These are phyloP conservation scores for Synergus itoensis DNA, from an alignment of 2,888 invertebrate species.

Conservation along the genomic window DNA sequence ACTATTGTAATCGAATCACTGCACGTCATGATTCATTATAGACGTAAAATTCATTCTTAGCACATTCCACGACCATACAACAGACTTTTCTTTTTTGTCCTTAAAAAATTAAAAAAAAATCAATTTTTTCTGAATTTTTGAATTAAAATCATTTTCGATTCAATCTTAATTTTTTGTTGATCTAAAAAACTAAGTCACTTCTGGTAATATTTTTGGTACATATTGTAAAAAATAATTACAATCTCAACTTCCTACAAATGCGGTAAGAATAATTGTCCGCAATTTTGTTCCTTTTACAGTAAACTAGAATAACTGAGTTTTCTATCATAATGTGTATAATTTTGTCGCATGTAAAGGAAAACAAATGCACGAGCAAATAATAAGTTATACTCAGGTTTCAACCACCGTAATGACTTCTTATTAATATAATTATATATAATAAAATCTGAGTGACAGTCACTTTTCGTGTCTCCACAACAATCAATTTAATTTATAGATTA, in stretches of 20 bases:
- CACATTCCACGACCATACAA: background rate
- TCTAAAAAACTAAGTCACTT: background rate
- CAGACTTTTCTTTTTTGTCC: background rate
- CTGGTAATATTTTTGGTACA: no score
- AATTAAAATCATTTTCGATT: background rate
- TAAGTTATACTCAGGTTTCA: background rate
- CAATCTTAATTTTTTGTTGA: background rate
- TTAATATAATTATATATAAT: constrained; percentile 5
- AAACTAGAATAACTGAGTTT: background rate
- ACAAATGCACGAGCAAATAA: background rate
- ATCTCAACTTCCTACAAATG: background rate
- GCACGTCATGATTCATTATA: background rate
- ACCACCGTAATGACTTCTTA: background rate
- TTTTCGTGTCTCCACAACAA: background rate
- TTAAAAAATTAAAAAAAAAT: background rate
- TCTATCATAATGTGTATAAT: background rate
- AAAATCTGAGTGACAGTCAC: background rate
- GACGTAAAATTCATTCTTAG: constrained; percentile 1
- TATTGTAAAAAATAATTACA: background rate
- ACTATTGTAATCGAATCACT: constrained; percentile 19
- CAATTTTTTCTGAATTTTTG: background rate
- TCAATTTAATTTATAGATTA: background rate
- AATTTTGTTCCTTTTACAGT: background rate
- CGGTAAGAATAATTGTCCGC: background rate
- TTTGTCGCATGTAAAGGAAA: background rate